Base-by-base conservation (phyloP, 2,797 vertebrate species). In the Oreochromis grahami region DNA sequence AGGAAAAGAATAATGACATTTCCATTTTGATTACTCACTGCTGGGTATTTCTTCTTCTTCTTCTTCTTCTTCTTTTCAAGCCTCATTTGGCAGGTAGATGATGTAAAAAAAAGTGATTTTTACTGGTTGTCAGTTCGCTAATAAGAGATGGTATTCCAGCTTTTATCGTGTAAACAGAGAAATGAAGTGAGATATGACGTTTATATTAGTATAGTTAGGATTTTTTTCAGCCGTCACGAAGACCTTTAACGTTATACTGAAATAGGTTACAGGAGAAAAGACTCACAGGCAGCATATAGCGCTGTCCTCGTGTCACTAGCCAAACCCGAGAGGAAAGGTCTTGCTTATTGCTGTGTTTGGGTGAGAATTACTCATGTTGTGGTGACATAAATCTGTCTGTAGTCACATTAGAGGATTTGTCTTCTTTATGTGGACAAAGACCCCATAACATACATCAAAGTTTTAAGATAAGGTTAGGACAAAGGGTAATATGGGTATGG, bases 1-100 rank as follows among this genome's bases (percentile, higher is more conserved):
- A 60, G 36, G 21, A 76, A 65, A 60, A 11, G 51, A 89, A 90
- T 86, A 84, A 88, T 52, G 81, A 63, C 83, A 70, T 90, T 89
- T 91, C 78, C 78, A 78, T 82, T 87, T 17, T 38, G 78, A 84
- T 84, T 76, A 51, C 80, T 76, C 65, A 9, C 34, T 7, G 68
- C 76, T 55, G 72, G 32, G 4, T 51, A 52, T 2, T 8, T 68
- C 7, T 5, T 32, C 41, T 60, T n/a, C 29, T 53, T 26, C 50
- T 53, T 26, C 50, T 77, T 43, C 53, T 19, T 60, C 15, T 60
- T 34, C 2, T 38, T 8, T 19, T 50, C 74, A 36, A 19, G 84
- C 24, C 48, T 89, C 13, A 45, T 85, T 90, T 79, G 78, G 84
- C 86, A 79, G 81, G 36, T 65, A 78, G 78, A 82, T 38, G 79